phyloP scores from a whole-genome alignment of 2,113 vertebrate species.

The Neotragus pygmaeus region DNA sequence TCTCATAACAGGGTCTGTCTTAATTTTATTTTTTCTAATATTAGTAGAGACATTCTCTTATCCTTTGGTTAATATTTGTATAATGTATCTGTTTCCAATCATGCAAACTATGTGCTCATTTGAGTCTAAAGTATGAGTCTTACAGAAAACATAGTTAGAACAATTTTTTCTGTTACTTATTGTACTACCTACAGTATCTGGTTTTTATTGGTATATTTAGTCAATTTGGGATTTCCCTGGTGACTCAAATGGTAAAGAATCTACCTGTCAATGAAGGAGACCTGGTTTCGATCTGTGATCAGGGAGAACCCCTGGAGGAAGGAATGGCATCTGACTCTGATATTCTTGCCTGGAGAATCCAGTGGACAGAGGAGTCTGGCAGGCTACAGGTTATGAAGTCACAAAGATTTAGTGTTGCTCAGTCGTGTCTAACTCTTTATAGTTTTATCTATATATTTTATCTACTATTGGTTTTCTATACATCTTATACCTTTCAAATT shows the following conservation, averaged over 20 bases:
- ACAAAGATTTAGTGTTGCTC: not conserved
- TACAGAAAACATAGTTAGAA: not conserved
- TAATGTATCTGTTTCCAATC: not conserved
- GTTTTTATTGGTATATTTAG: not conserved
- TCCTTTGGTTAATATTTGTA: not conserved
- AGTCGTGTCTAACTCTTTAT: not conserved
- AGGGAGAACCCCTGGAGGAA: not conserved
- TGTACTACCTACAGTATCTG: not conserved
- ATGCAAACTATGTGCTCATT: not conserved
- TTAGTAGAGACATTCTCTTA: not conserved
- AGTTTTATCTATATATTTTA: not conserved
- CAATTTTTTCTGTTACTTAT: not conserved
- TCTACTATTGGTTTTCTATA: not conserved
- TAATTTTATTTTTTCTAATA: not conserved
- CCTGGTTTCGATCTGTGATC: fast-evolving
- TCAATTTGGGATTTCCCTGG: not conserved
- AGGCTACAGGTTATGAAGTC: not conserved
- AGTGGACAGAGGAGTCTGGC: not conserved
- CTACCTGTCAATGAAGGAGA: not conserved
- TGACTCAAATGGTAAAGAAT: not conserved
- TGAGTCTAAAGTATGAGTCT: not conserved
- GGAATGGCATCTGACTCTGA: not conserved
- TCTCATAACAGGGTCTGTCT: not conserved
- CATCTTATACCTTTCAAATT: not conserved
- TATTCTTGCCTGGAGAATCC: not conserved